Conservation (phyloP, 2,888 invertebrate species). For the Agrotis ipsilon region DNA sequence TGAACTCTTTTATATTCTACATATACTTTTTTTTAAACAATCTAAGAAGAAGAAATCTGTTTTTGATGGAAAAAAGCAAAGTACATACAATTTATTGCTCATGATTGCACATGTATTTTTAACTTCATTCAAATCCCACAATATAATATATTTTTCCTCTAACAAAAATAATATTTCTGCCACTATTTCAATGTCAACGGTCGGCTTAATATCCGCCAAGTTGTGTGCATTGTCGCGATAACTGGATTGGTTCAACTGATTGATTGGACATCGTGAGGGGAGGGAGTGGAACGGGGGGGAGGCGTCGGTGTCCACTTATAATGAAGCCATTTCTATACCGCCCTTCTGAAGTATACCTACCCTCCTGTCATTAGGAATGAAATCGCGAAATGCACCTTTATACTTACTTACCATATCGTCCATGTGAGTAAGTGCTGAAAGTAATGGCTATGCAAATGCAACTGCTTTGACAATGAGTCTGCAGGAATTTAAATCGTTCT, state of each 20-base stretch:
- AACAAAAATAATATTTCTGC: conserved; percentile 21
- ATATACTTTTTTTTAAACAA: no score
- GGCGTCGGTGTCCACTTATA: conserved; percentile 61
- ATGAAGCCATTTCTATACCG: conserved; percentile 54
- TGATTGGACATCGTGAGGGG: conserved; percentile 65
- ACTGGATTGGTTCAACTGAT: conserved; percentile 70
- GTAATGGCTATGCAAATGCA: conserved; percentile 49
- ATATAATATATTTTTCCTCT: neutral
- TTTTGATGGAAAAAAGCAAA: no score
- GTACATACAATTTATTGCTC: no score
- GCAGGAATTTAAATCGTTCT: conserved; percentile 21
- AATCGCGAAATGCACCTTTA: conserved; percentile 61
- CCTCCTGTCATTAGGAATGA: conserved; percentile 61
- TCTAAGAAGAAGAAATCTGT: no score
- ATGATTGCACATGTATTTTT: no score
- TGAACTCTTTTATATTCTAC: no score
- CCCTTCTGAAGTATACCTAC: conserved; percentile 33
- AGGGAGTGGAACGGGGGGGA: conserved; percentile 7
- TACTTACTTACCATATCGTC: conserved; percentile 49
- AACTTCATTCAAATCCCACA: neutral
- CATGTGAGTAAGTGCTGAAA: conserved; percentile 37
- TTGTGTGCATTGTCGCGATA: conserved; percentile 55
- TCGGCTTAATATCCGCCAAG: conserved; percentile 36
- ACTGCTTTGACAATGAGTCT: conserved; percentile 25
- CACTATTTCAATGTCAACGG: conserved; percentile 16